A percentile compares a stretch with the other conserved stretches of the same genome.
These are phyloP conservation scores for Pollimyrus isidori DNA, from an alignment of 2,113 vertebrate genomes.

Conservation along the genomic window DNA sequence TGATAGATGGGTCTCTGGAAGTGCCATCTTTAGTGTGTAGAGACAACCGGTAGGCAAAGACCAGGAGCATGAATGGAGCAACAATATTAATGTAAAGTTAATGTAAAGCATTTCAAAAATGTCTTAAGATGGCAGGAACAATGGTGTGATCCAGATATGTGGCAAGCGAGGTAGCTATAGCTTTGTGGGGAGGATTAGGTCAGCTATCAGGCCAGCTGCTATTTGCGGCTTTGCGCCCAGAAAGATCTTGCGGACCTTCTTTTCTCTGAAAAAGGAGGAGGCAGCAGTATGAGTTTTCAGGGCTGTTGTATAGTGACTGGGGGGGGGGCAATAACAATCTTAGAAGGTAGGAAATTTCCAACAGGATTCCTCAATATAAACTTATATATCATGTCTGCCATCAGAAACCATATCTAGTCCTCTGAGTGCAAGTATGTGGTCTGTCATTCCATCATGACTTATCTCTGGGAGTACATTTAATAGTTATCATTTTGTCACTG, in stretches of 20 bases:
- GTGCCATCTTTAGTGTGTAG: background rate
- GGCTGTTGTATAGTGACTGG: background rate
- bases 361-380: background rate
- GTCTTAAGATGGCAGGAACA: background rate
- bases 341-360: background rate
- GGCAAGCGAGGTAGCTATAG: background rate
- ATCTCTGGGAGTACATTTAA: background rate
- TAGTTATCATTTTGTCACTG: background rate
- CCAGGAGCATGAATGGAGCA: background rate
- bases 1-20: background rate
- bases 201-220: background rate
- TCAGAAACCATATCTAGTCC: background rate
- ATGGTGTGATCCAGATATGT: background rate
- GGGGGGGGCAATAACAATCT: background rate
- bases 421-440: background rate
- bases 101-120: background rate
- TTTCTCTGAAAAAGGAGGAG: background rate
- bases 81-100: background rate
- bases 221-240: background rate
- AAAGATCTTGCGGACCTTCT: background rate
- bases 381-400: background rate
- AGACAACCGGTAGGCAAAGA: background rate
- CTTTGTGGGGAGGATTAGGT: background rate
- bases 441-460: background rate
- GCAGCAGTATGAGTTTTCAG: background rate